Percentiles rank a stretch among this genome's conserved stretches.
phyloP scores from a whole-genome alignment of 53 echinoderm and acorn worm species.

The Echinometra lucunter region DNA sequence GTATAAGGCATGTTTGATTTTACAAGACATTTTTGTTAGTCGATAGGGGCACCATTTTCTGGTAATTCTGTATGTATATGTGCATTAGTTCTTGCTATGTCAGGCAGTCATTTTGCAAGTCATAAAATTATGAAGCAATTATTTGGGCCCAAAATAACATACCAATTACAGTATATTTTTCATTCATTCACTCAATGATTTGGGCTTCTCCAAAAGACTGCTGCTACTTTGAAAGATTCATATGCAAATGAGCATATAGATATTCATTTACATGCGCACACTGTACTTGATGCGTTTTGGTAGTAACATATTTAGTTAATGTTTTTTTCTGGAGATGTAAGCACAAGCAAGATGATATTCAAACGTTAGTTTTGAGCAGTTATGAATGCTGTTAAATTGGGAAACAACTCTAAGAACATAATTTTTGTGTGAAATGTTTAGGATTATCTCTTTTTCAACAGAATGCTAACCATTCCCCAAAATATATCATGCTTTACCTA shows the following conservation, averaged over 20 bases:
- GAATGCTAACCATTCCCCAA: conserved; percentile 8
- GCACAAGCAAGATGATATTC: background rate
- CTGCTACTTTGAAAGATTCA: background rate
- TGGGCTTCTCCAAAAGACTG: background rate
- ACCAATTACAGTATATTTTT: background rate
- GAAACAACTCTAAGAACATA: background rate
- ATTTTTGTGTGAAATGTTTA: background rate
- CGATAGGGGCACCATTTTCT: too few relatives aligned
- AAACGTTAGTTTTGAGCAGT: background rate
- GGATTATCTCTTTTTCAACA: background rate
- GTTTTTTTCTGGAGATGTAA: background rate
- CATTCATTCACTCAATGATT: background rate
- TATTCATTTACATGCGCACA: background rate
- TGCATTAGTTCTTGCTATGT: conserved; percentile 4
- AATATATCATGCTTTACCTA: background rate
- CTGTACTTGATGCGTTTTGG: background rate
- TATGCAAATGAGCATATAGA: conserved; percentile 36
- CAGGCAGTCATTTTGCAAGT: background rate
- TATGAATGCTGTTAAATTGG: background rate
- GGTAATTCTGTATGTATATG: too few relatives aligned
- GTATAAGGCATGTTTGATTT: too few relatives aligned
- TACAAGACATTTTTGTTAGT: too few relatives aligned
- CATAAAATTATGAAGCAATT: background rate
- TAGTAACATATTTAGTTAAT: background rate
- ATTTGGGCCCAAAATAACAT: background rate